Conservation (phyloP, 2,113 vertebrate species). For the Ophiodon elongatus region DNA sequence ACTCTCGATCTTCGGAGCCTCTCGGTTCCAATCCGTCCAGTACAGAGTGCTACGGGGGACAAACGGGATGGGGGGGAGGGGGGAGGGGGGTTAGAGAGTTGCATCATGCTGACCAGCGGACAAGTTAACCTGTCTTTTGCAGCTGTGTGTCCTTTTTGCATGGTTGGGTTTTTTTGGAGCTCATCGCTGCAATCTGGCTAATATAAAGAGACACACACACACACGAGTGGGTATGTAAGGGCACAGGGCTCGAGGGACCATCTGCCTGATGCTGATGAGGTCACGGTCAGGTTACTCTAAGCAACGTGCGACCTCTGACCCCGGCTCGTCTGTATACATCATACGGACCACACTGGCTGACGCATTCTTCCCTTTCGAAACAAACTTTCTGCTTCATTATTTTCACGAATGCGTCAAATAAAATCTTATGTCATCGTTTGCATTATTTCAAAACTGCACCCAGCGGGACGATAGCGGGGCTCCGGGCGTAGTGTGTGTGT, state of each 20-base stretch:
- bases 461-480: neutral
- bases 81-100: neutral
- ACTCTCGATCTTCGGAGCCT: slow-evolving; percentile 96
- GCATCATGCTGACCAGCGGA: neutral
- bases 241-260: slow-evolving; percentile 35
- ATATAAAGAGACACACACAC: slow-evolving; percentile 37
- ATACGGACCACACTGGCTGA: neutral
- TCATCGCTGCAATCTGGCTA: slow-evolving; percentile 19
- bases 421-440: slow-evolving; percentile 5
- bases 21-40: slow-evolving; percentile 99
- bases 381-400: neutral
- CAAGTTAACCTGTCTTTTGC: neutral
- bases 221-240: neutral
- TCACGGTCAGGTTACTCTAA: slow-evolving; percentile 67
- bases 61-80: neutral
- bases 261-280: slow-evolving; percentile 68
- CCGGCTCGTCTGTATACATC: neutral
- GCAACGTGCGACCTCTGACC: slow-evolving; percentile 61
- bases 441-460: neutral
- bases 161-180: slow-evolving; percentile 6
- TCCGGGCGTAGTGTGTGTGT: slow-evolving; percentile 34
- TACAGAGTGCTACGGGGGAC: slow-evolving; percentile 88
- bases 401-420: neutral
- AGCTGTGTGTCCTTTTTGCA: neutral
- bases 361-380: neutral